Evolutionary conservation across 2,113 vertebrate genomes (phyloP).

Genomic region (Forbesichthys agassizii): DNA sequence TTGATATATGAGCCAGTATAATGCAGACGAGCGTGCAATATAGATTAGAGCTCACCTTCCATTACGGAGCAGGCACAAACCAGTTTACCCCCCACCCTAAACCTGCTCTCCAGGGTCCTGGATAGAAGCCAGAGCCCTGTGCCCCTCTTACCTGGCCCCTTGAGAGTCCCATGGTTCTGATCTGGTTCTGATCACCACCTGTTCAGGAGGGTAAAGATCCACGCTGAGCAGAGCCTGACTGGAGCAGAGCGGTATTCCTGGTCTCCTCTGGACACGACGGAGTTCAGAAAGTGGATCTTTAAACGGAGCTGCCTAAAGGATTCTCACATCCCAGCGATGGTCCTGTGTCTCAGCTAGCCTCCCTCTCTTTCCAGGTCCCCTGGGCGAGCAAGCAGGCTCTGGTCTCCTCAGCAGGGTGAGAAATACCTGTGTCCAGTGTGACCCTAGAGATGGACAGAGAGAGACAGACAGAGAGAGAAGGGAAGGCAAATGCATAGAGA

Average conservation of each 20-base stretch:
- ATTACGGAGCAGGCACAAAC: background rate
- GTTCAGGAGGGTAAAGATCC: conserved; percentile 24
- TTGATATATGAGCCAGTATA: too few relatives aligned
- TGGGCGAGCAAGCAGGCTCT: conserved; percentile 43
- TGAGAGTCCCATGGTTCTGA: conserved; percentile 54
- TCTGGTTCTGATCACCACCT: background rate
- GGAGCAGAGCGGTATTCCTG: background rate
- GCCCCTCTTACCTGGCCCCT: conserved; percentile 55
- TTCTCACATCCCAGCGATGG: conserved; percentile 23
- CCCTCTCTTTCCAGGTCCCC: conserved; percentile 39
- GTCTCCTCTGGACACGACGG: conserved; percentile 1
- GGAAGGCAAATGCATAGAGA: background rate
- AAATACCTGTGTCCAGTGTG: conserved; percentile 70
- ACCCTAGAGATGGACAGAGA: conserved; percentile 12
- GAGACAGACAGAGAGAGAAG: conserved; percentile 7
- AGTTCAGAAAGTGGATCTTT: conserved; percentile 17
- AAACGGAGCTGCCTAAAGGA: conserved; percentile 54
- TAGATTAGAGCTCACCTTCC: background rate
- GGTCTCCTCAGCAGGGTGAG: conserved; percentile 65
- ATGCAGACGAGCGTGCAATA: background rate
- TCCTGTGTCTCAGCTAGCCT: background rate
- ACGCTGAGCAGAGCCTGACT: conserved; percentile 4
- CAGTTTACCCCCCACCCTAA: background rate
- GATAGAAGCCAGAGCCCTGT: background rate
- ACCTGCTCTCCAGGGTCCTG: background rate